Percentiles rank a stretch among this genome's conserved stretches.
Evolutionary conservation across 1,140 invertebrate genomes (phyloP).

Genomic region (Gonioctena quinquepunctata): DNA sequence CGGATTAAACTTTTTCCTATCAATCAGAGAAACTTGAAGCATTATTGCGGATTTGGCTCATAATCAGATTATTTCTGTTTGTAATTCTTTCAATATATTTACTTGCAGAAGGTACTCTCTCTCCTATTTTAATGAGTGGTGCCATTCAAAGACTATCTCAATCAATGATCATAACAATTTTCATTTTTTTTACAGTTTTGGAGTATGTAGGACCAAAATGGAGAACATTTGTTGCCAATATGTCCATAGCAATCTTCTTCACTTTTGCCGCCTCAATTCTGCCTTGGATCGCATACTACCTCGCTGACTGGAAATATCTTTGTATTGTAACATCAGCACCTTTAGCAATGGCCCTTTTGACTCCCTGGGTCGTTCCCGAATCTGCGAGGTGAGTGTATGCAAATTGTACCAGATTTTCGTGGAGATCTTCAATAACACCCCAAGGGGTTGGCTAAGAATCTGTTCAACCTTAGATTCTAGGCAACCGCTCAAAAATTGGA

Average conservation of each 20-base stretch:
- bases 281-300: constrained; percentile 80
- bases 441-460: too few species aligned
- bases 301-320: constrained; percentile 76
- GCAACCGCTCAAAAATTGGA: too few species aligned
- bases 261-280: constrained; percentile 75
- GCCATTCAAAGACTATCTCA: too few species aligned
- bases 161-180: too few species aligned
- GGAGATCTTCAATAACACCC: not conserved
- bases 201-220: constrained; percentile 88
- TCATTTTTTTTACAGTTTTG: constrained; percentile 74
- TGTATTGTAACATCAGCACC: constrained; percentile 76
- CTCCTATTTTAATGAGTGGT: too few species aligned
- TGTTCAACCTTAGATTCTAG: too few species aligned
- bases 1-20: too few species aligned
- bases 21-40: too few species aligned
- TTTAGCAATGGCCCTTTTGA: constrained; percentile 68
- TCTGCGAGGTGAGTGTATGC: constrained; percentile 74
- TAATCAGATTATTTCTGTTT: too few species aligned
- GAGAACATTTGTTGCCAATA: constrained; percentile 85
- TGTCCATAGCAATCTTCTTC: constrained; percentile 88
- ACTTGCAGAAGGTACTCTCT: too few species aligned
- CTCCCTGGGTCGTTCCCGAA: constrained; percentile 79
- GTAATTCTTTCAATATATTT: too few species aligned
- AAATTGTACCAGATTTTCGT: not conserved
- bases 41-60: too few species aligned